Evolutionary conservation across 2,113 vertebrate species (phyloP), one percentile per base, ranked within the genome.

Genomic region (Atlantisia rogersi): DNA sequence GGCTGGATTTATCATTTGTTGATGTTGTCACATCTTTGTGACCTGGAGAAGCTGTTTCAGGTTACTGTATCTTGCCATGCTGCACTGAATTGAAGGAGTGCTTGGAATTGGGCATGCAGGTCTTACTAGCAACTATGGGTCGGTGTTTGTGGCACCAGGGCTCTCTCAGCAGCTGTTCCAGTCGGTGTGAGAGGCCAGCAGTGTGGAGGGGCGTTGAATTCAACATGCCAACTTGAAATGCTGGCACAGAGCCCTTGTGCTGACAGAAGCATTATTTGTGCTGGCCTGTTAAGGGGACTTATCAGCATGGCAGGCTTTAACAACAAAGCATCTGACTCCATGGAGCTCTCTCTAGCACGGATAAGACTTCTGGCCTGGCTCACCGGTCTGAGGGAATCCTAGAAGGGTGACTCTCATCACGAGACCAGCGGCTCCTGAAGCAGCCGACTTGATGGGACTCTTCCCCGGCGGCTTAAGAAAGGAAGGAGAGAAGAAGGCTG

Each of bases 11-110:
- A 1, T 24, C 11, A 1, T 67, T 40, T 55, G 32, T n/a, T 26
- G 13, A 0, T 19, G 67, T 78, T 59, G 63, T 40, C 26, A 20
- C 26, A 10, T 0, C 0, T 26, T 10, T 18, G 39, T 65, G 59
- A 28, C 56, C 44, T 10, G 29, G 32, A 12, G 37, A 15, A 26
- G 32, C 42, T 19, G 74, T 44, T 35, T 2, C 7, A 15, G 64
- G 37, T 55, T 9, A 6, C 48, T 13, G 0, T 7, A 1, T 24
- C 9, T 37, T 46, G 42, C 52, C 24, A 1, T 5, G 0, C 46
- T 10, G 60, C 48, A 2, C 42, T 3, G 32, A 50, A 24, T 7
- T 7, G 0, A 32, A 69, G 73, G 60, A 77, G 53, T 21, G 1
- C 32, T 35, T 19, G 1, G 35, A 29, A 31, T 1, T 6, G 71